Evolutionary conservation across 2,113 vertebrate genomes (phyloP).

Genomic region (Myotis brandtii): DNA sequence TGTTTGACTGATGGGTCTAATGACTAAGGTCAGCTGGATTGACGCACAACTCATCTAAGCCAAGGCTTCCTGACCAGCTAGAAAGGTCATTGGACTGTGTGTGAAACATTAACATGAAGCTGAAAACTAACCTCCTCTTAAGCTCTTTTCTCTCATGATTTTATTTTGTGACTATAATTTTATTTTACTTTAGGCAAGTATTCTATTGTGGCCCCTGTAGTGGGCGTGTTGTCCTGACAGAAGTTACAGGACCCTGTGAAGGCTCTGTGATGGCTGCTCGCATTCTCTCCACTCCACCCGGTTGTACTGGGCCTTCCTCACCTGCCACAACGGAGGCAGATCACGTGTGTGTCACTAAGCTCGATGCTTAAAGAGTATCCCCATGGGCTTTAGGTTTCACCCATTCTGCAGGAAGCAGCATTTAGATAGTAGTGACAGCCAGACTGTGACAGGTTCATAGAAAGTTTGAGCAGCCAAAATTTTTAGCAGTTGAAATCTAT

Average conservation of each 20-base stretch:
- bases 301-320: fast-evolving
- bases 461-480: neutral
- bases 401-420: neutral
- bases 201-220: neutral
- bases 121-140: neutral
- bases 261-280: no score
- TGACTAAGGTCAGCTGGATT: neutral
- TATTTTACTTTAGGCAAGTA: neutral
- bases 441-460: neutral
- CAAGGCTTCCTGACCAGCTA: neutral
- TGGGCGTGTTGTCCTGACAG: neutral
- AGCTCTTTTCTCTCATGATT: neutral
- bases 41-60: neutral
- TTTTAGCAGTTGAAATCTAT: neutral
- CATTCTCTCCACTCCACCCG: no score
- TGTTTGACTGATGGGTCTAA: neutral
- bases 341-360: fast-evolving
- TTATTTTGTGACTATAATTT: neutral
- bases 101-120: neutral
- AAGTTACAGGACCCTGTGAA: no score
- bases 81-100: neutral
- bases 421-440: neutral
- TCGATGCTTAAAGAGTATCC: neutral
- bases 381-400: neutral
- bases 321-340: fast-evolving